Percentiles rank a stretch among this genome's conserved stretches.
These are phyloP conservation scores for Tolypeutes matacus DNA, from an alignment of 2,797 vertebrate genomes.

Conservation along the genomic window DNA sequence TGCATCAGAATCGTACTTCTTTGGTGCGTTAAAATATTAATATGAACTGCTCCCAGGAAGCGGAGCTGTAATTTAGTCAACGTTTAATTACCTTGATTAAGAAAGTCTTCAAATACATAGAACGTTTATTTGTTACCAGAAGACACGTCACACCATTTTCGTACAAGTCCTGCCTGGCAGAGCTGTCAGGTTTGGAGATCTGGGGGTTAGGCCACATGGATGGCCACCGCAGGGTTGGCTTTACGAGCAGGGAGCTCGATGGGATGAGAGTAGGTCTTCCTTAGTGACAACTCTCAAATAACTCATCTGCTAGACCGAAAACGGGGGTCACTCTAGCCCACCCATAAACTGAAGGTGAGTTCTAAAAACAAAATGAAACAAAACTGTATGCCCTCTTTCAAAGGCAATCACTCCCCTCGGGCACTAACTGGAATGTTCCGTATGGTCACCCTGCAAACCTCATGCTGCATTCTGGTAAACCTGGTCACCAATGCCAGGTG, in stretches of 20 bases:
- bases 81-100: constrained; percentile 76
- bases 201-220: constrained; percentile 53
- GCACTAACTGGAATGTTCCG: constrained; percentile 55
- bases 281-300: constrained; percentile 59
- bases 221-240: constrained; percentile 62
- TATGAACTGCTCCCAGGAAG: constrained; percentile 66
- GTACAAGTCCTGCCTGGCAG: constrained; percentile 57
- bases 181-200: constrained; percentile 65
- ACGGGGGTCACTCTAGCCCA: constrained; percentile 71
- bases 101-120: constrained; percentile 79
- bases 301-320: constrained; percentile 44
- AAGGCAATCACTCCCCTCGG: neutral
- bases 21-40: constrained; percentile 73
- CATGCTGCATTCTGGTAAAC: constrained; percentile 61
- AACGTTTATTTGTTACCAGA: constrained; percentile 69
- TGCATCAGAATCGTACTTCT: constrained; percentile 58
- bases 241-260: constrained; percentile 70
- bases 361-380: neutral
- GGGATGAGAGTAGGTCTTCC: constrained; percentile 53
- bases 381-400: neutral
- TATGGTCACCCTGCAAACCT: constrained; percentile 64
- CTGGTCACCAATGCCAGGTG: neutral
- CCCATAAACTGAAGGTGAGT: neutral
- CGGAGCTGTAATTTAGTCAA: constrained; percentile 72
- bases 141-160: constrained; percentile 71